Evolutionary conservation across 2,888 invertebrate genomes (phyloP), one percentile per base, ranked within the genome.

Genomic region (Lomographa bimaculata): DNA sequence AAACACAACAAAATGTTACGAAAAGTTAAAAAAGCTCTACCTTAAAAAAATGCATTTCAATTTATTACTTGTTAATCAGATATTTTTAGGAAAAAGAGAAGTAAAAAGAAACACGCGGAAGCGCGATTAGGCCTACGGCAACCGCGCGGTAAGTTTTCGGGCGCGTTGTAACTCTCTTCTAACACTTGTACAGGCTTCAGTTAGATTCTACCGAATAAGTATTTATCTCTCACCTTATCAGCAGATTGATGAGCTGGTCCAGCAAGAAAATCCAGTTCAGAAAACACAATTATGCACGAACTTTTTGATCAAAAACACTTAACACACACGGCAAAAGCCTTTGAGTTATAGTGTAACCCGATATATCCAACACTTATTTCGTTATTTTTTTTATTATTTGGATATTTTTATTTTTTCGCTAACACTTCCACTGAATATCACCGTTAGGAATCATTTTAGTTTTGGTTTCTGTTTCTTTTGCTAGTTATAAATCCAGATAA

Each of bases 251-350:
- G 71, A 79, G 71, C 76, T 71, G 70, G 65, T 75, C 59, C 66
- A 71, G 60, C 57, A 52, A 57, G 54, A 51, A 75, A 82, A 85
- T 85, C 82, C 85, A 82, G 79, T 27, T 19, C 46, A 50, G 57
- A 51, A 52, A 61, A 56, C 71, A 65, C 70, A 58, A 59, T 55
- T 54, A 61, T 52, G 57, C 69, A 71, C 72, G 32, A 57, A 68
- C 59, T 71, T 63, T 68, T 64, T 50, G 54, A 50, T 43, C 30
- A 62, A 61, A 50, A 57, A 51, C 66, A 70, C 64, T 51, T 27
- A 59, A 55, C 36, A 43, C 35, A 20, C 17, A 5, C 29, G 3
- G 10, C 14, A n/a, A 25, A 6, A n/a, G 5, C 4, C 3, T n/a
- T 6, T n/a, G 8, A 7, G 16, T 9, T n/a, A n/a, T n/a, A n/a